These are phyloP conservation scores for Amphipyra berbera DNA, from an alignment of 2,888 invertebrate genomes.

Conservation along the genomic window DNA sequence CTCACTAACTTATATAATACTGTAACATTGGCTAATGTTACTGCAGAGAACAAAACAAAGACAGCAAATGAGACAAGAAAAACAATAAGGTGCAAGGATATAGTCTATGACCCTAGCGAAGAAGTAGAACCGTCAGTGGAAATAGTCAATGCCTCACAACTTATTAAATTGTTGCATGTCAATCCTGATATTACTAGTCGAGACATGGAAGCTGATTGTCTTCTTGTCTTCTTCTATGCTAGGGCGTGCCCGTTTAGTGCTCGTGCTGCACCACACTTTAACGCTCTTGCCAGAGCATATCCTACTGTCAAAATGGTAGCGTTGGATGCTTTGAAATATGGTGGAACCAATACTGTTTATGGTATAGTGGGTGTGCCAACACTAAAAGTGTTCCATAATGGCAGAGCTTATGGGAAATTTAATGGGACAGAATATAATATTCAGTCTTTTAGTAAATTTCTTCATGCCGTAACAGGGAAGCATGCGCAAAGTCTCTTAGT, in stretches of 20 bases:
- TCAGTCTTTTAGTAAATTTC: constrained; percentile 94
- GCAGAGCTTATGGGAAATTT: constrained; percentile 95
- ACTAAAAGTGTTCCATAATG: constrained; percentile 96
- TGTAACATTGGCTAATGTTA: constrained; percentile 82
- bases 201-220: constrained; percentile 91
- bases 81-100: constrained; percentile 82
- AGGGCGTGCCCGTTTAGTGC: constrained; percentile 97
- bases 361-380: constrained; percentile 98
- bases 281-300: constrained; percentile 96
- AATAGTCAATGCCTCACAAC: constrained; percentile 92
- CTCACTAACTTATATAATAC: constrained; percentile 83
- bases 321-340: constrained; percentile 95
- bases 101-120: constrained; percentile 75
- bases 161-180: constrained; percentile 91
- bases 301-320: constrained; percentile 96
- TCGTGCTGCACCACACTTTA: constrained; percentile 96
- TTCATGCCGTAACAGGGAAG: constrained; percentile 93
- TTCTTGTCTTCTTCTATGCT: constrained; percentile 96
- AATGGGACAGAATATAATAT: constrained; percentile 95
- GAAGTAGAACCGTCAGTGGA: constrained; percentile 86
- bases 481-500: constrained; percentile 91
- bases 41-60: constrained; percentile 78
- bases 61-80: constrained; percentile 81
- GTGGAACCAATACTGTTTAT: constrained; percentile 96
- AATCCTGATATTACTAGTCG: constrained; percentile 92